Evolutionary conservation across 1,140 invertebrate genomes (phyloP).

Genomic region (Drepana arcuata): DNA sequence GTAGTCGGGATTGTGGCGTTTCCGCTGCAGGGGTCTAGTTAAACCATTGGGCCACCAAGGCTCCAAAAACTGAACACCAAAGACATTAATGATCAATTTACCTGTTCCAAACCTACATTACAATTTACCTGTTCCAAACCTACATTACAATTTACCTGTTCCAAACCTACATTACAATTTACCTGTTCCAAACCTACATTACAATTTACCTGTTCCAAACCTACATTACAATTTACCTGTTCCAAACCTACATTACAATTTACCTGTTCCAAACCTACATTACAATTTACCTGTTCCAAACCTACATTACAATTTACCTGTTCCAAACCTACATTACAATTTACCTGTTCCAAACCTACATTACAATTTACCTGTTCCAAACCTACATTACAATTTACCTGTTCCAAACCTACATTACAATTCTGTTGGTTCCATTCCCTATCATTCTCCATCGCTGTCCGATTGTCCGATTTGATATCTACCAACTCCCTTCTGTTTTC

Average conservation of each 20-base stretch:
- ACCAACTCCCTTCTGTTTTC: constrained; percentile 23
- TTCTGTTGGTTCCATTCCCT: constrained; percentile 39
- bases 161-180: neutral
- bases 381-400: too few species aligned
- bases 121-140: neutral
- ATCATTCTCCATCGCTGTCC: constrained; percentile 28
- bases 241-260: neutral
- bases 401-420: constrained; percentile 13
- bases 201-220: too few species aligned
- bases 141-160: neutral
- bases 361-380: too few species aligned
- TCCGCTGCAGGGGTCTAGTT: too few species aligned
- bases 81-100: neutral
- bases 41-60: too few species aligned
- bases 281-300: neutral
- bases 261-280: too few species aligned
- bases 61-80: too few species aligned
- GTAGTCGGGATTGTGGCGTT: too few species aligned
- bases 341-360: neutral
- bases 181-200: neutral
- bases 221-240: neutral
- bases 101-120: neutral
- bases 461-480: constrained; percentile 17
- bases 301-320: neutral
- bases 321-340: too few species aligned